Evolutionary conservation across 2,797 vertebrate genomes (phyloP).

Genomic region (Sebastes alutus): DNA sequence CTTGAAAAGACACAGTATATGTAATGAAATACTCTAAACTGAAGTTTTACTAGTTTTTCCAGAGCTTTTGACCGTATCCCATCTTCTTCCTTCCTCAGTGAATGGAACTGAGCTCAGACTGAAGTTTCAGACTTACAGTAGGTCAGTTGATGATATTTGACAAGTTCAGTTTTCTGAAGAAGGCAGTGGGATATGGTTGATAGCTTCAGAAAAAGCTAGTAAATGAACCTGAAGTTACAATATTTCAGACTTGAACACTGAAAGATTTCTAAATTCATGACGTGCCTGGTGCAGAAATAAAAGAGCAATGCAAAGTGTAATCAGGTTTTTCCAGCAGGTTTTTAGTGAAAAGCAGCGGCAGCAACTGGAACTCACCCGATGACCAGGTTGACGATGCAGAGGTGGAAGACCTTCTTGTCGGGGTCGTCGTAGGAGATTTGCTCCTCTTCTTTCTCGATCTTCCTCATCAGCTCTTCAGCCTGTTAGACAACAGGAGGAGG

Average conservation of each 20-base stretch:
- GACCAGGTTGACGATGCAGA: conserved; percentile 97
- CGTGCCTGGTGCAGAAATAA: background rate
- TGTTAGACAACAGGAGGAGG: conserved; percentile 19
- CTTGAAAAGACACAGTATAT: too few relatives aligned
- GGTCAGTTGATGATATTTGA: background rate
- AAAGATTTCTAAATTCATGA: background rate
- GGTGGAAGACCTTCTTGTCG: conserved; percentile 93
- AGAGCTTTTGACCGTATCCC: too few relatives aligned
- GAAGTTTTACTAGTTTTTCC: too few relatives aligned
- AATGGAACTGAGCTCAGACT: background rate
- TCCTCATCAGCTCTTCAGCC: conserved; percentile 93
- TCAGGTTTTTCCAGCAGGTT: background rate
- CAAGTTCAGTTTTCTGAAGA: background rate
- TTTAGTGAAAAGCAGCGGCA: background rate
- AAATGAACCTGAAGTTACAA: background rate
- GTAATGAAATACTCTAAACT: too few relatives aligned
- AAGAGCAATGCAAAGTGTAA: background rate
- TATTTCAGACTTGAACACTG: background rate
- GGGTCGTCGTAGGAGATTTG: conserved; percentile 92
- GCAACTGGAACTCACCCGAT: conserved; percentile 86
- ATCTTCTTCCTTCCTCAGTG: background rate
- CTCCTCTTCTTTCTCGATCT: conserved; percentile 96
- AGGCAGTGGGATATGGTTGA: background rate
- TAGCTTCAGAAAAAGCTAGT: background rate
- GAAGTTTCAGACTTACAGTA: too few relatives aligned